A percentile compares a stretch with the other conserved stretches of the same genome.
phyloP scores from a whole-genome alignment of 2,113 vertebrate genomes.

The Cheilinus undulatus region DNA sequence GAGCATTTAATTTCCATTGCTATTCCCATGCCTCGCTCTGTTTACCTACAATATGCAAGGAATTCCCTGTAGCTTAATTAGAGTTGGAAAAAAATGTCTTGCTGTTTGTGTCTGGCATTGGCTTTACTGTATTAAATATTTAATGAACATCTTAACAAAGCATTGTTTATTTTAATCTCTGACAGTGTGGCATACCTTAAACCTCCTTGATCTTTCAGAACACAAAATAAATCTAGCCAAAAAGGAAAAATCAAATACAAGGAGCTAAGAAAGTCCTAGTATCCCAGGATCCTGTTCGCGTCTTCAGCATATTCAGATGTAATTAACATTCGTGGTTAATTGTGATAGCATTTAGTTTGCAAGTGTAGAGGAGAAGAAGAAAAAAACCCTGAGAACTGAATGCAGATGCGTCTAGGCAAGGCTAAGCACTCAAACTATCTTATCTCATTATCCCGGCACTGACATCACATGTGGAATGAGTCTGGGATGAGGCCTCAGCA shows the following conservation, averaged over 20 bases:
- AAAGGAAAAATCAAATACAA: conserved; percentile 36
- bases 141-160: conserved; percentile 81
- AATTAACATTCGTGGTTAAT: conserved; percentile 31
- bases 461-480: conserved; percentile 80
- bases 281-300: conserved; percentile 16
- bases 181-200: conserved; percentile 66
- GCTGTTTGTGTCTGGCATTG: conserved; percentile 76
- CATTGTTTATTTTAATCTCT: conserved; percentile 82
- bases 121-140: conserved; percentile 82
- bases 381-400: conserved; percentile 29
- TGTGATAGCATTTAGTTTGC: conserved; percentile 32
- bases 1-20: conserved; percentile 81
- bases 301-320: conserved; percentile 37
- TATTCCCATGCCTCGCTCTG: conserved; percentile 82
- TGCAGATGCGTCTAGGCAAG: conserved; percentile 47
- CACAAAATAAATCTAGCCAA: conserved; percentile 62
- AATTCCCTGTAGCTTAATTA: conserved; percentile 88
- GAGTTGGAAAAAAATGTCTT: conserved; percentile 74
- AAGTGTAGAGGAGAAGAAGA: conserved; percentile 33
- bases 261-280: not conserved
- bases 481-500: conserved; percentile 74
- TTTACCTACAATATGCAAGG: conserved; percentile 85
- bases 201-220: conserved; percentile 56
- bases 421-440: conserved; percentile 68
- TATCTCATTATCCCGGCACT: conserved; percentile 80